Evolutionary conservation across 2,888 invertebrate genomes (phyloP).

Genomic region (Tiliacea aurago): DNA sequence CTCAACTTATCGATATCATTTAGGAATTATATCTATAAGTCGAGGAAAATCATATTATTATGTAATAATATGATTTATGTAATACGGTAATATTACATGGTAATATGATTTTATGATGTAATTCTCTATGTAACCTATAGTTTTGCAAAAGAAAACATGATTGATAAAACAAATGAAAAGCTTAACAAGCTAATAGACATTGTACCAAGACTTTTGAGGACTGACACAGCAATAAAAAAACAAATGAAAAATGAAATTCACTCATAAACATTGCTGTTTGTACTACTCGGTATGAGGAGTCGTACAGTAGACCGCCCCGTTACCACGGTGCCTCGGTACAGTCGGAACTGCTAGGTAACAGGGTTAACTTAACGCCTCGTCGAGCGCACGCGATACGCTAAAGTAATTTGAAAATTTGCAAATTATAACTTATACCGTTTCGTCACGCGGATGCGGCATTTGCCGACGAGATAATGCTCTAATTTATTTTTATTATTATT

Average conservation of each 20-base stretch:
- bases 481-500: conserved; percentile 48
- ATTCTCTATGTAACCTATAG: too few species aligned
- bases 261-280: conserved; percentile 59
- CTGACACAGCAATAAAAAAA: not conserved
- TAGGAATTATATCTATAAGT: too few species aligned
- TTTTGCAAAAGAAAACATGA: too few species aligned
- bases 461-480: conserved; percentile 24
- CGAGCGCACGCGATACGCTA: conserved; percentile 67
- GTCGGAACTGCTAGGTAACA: conserved; percentile 70
- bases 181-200: too few species aligned
- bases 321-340: conserved; percentile 73
- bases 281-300: conserved; percentile 61
- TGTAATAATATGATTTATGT: too few species aligned
- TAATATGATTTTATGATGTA: too few species aligned
- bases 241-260: not conserved
- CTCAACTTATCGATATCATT: too few species aligned
- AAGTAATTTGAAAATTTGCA: conserved; percentile 52
- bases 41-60: too few species aligned
- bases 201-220: too few species aligned
- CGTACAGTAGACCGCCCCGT: conserved; percentile 81
- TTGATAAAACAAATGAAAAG: too few species aligned
- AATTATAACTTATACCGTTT: conserved; percentile 48
- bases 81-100: too few species aligned
- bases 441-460: conserved; percentile 29
- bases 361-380: conserved; percentile 75